A percentile compares a stretch with the other conserved stretches of the same genome.
Evolutionary conservation across 1,140 invertebrate genomes (phyloP).

Genomic region (Orussus abietinus): DNA sequence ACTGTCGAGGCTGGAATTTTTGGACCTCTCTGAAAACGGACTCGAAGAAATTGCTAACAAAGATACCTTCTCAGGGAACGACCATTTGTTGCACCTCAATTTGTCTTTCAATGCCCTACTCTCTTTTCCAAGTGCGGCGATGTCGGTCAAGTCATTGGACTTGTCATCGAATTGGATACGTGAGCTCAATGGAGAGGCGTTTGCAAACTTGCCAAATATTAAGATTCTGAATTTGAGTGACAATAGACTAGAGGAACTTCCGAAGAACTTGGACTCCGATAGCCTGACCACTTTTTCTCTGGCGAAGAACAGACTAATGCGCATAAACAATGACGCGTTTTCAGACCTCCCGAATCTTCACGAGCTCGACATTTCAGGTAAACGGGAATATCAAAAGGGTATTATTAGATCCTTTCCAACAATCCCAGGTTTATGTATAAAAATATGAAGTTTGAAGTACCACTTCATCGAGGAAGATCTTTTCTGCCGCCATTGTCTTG

Average conservation of each 20-base stretch:
- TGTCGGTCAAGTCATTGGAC: constrained; percentile 48
- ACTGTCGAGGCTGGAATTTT: constrained; percentile 50
- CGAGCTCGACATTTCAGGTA: constrained; percentile 43
- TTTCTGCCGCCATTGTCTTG: no score
- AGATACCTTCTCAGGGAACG: constrained; percentile 56
- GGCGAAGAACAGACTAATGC: constrained; percentile 30
- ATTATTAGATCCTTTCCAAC: no score
- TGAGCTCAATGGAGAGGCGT: constrained; percentile 52
- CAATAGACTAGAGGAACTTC: constrained; percentile 34
- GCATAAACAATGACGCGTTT: constrained; percentile 30
- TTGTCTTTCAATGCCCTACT: constrained; percentile 59
- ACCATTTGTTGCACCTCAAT: constrained; percentile 58
- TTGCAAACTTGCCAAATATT: constrained; percentile 56
- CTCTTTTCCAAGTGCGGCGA: constrained; percentile 29
- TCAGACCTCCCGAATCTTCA: constrained; percentile 26
- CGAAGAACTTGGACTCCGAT: constrained; percentile 22
- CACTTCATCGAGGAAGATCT: no score
- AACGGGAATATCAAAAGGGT: no score
- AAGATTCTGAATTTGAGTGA: constrained; percentile 55
- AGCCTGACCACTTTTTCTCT: constrained; percentile 32
- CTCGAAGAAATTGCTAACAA: constrained; percentile 55
- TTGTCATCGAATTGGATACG: constrained; percentile 64
- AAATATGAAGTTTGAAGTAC: no score
- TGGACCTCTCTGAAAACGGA: constrained; percentile 65
- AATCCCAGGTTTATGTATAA: no score